Evolutionary conservation across 2,113 vertebrate genomes (phyloP).

Genomic region (Onychorhynchus coronatus): DNA sequence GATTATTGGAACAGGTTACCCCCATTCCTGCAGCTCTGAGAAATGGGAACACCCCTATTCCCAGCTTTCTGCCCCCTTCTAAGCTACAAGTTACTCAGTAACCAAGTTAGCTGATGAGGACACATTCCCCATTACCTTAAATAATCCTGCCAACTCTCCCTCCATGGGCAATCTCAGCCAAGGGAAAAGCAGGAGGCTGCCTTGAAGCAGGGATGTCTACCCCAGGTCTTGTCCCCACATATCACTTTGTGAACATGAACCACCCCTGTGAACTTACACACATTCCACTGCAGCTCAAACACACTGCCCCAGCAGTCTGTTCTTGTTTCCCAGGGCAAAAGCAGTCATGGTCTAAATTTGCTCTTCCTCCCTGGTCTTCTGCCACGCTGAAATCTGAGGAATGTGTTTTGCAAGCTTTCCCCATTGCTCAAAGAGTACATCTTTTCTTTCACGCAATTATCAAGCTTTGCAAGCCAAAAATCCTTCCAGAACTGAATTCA

Average conservation of each 20-base stretch:
- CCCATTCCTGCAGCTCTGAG: background rate
- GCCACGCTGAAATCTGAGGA: background rate
- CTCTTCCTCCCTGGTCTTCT: background rate
- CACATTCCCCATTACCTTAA: background rate
- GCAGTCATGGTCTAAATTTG: background rate
- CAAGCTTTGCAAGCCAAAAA: background rate
- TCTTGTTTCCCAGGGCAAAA: background rate
- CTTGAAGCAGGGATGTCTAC: background rate
- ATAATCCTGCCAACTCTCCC: background rate
- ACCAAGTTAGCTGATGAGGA: background rate
- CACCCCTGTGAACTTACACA: background rate
- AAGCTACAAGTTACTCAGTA: background rate
- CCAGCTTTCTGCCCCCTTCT: background rate
- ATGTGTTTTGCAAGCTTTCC: conserved; percentile 15
- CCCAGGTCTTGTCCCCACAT: accelerated
- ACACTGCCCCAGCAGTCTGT: background rate
- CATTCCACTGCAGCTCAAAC: background rate
- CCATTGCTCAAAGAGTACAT: background rate
- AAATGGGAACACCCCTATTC: background rate
- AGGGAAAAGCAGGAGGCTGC: background rate
- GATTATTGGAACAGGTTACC: background rate
- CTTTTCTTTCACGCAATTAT: background rate
- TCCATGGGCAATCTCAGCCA: background rate
- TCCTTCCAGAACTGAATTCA: background rate
- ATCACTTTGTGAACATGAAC: accelerated